phyloP scores from a whole-genome alignment of 2,888 invertebrate species.

The Catocala nupta region DNA sequence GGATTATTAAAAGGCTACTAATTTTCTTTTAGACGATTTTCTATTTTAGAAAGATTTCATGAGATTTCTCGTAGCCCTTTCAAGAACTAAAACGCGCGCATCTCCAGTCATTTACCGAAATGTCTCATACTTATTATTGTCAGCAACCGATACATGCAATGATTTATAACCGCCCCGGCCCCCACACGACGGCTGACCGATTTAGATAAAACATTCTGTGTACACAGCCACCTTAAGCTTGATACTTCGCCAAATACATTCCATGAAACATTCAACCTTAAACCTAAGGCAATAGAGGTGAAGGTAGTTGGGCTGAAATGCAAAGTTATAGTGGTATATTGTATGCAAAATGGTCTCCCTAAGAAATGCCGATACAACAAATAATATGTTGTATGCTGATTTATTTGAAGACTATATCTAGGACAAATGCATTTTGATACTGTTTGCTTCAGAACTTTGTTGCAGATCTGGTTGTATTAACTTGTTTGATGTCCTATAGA shows the following conservation, averaged over 20 bases:
- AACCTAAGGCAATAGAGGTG: rapidly evolving
- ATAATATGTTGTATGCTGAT: slow-evolving; percentile 67
- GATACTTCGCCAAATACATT: not conserved
- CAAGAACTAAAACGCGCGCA: not conserved
- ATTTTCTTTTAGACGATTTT: too few species aligned
- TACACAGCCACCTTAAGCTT: slow-evolving; percentile 52
- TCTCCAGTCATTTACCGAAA: slow-evolving; percentile 55
- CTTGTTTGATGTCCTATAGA: not conserved
- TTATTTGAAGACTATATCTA: slow-evolving; percentile 67
- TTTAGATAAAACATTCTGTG: slow-evolving; percentile 72
- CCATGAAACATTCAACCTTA: slow-evolving; percentile 15
- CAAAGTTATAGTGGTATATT: slow-evolving; percentile 38
- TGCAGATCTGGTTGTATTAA: not conserved
- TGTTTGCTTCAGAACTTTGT: slow-evolving; percentile 28
- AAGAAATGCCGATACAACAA: slow-evolving; percentile 72
- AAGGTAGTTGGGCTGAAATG: not conserved
- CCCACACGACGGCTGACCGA: slow-evolving; percentile 80
- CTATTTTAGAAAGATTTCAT: too few species aligned
- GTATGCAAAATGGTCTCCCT: slow-evolving; percentile 69
- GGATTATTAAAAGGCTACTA: too few species aligned
- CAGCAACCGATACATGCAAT: slow-evolving; percentile 67
- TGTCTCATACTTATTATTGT: slow-evolving; percentile 58
- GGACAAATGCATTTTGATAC: slow-evolving; percentile 62
- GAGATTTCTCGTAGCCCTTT: too few species aligned
- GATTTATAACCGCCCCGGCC: slow-evolving; percentile 70